phyloP scores from a whole-genome alignment of 2,888 invertebrate species.

The Lottia scabra region DNA sequence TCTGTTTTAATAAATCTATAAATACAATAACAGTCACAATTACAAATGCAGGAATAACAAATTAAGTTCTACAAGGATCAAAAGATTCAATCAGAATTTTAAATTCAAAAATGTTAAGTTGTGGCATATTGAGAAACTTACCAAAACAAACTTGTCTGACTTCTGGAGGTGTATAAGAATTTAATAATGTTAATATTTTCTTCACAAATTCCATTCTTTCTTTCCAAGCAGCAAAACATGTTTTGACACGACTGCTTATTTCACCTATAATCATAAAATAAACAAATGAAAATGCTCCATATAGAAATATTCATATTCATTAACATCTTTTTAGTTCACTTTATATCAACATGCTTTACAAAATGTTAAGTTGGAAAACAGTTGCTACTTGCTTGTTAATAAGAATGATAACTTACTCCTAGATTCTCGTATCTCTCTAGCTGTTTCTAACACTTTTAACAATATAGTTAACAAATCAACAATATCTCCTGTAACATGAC shows the following conservation, averaged over 20 bases:
- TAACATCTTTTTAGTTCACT: too few species aligned
- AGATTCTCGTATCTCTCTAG: conserved; percentile 15
- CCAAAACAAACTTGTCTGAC: conserved; percentile 84
- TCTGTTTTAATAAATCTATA: conserved; percentile 81
- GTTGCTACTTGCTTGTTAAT: too few species aligned
- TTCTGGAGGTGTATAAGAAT: conserved; percentile 89
- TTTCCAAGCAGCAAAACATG: conserved; percentile 72
- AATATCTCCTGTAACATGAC: conserved; percentile 86
- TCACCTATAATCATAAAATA: conserved; percentile 29
- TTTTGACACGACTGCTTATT: conserved; percentile 35
- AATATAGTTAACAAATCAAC: conserved; percentile 80
- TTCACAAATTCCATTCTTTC: conserved; percentile 91
- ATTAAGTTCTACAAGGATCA: too few species aligned
- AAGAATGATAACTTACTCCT: not conserved
- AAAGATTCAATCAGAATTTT: too few species aligned
- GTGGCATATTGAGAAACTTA: conserved; percentile 58
- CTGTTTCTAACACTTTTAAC: conserved; percentile 70
- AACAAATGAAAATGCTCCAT: not conserved
- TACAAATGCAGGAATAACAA: too few species aligned
- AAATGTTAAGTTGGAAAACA: too few species aligned
- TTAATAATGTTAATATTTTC: conserved; percentile 86
- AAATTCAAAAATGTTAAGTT: too few species aligned
- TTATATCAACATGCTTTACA: too few species aligned
- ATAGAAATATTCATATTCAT: too few species aligned
- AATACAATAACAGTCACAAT: conserved; percentile 28